Conservation (phyloP, 2,113 vertebrate species). For the Thalassarche chlororhynchos region DNA sequence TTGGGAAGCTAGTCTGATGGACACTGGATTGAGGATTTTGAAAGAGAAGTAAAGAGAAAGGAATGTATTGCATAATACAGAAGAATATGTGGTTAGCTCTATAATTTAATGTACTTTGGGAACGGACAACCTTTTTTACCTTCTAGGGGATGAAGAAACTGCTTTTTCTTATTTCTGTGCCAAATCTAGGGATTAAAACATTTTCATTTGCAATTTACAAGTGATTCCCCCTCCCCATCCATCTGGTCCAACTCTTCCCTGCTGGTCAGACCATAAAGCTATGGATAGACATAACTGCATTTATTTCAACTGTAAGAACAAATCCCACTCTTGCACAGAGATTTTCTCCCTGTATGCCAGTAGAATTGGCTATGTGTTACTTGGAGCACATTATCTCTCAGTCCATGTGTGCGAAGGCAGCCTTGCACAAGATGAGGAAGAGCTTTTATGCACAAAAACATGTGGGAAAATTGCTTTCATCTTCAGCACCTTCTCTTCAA, state of each 20-base stretch:
- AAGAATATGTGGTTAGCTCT: background rate
- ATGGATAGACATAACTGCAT: slow-evolving; percentile 11
- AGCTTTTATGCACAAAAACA: background rate
- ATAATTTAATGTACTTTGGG: background rate
- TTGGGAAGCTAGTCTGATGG: background rate
- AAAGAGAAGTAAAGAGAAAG: background rate
- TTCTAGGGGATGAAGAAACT: background rate
- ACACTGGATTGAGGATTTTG: background rate
- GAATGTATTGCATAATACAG: background rate
- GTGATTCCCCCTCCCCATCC: background rate
- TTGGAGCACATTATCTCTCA: background rate
- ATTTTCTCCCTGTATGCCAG: background rate
- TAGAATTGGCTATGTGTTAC: too few species aligned
- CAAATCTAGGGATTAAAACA: background rate
- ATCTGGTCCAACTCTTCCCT: background rate
- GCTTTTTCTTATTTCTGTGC: background rate
- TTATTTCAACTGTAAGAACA: slow-evolving; percentile 19
- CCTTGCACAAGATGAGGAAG: background rate
- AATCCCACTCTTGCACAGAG: background rate
- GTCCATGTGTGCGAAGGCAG: fast-evolving
- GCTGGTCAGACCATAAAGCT: background rate
- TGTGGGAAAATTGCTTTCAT: fast-evolving
- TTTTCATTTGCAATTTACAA: background rate
- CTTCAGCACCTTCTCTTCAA: background rate
- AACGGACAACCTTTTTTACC: background rate